Conservation (phyloP, 1,140 invertebrate genomes). For the Apis dorsata region DNA sequence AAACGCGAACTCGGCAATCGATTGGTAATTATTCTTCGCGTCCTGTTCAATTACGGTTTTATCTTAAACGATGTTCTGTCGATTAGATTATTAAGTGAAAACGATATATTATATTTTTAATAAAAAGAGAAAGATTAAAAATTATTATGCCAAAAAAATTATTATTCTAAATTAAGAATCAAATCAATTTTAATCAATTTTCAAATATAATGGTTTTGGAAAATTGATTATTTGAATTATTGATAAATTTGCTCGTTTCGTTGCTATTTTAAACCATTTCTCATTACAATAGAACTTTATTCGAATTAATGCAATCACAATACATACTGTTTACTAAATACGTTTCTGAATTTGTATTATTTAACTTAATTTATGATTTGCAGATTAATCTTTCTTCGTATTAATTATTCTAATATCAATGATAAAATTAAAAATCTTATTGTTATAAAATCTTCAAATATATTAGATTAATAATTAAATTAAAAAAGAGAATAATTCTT, state of each 20-base stretch:
- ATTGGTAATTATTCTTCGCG: constrained; percentile 33
- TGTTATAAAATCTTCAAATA: too few species aligned
- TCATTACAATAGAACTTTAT: background rate
- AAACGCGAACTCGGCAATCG: constrained; percentile 26
- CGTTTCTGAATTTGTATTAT: too few species aligned
- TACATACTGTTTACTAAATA: too few species aligned
- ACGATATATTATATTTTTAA: background rate
- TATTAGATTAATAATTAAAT: too few species aligned
- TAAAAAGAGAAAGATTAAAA: background rate
- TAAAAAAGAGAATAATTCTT: too few species aligned
- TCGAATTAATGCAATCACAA: too few species aligned
- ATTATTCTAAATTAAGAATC: background rate
- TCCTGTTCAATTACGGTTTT: constrained; percentile 20
- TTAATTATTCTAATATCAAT: too few species aligned
- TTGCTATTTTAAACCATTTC: background rate
- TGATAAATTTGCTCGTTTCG: background rate
- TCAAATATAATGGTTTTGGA: background rate
- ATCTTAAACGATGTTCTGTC: background rate
- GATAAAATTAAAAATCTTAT: too few species aligned
- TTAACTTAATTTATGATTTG: too few species aligned
- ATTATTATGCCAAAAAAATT: background rate
- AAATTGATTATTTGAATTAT: background rate
- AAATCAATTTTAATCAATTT: too few species aligned
- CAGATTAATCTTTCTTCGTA: too few species aligned
- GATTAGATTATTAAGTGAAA: background rate